Evolutionary conservation across 2,797 vertebrate genomes (phyloP).

Genomic region (Loriculus beryllinus): DNA sequence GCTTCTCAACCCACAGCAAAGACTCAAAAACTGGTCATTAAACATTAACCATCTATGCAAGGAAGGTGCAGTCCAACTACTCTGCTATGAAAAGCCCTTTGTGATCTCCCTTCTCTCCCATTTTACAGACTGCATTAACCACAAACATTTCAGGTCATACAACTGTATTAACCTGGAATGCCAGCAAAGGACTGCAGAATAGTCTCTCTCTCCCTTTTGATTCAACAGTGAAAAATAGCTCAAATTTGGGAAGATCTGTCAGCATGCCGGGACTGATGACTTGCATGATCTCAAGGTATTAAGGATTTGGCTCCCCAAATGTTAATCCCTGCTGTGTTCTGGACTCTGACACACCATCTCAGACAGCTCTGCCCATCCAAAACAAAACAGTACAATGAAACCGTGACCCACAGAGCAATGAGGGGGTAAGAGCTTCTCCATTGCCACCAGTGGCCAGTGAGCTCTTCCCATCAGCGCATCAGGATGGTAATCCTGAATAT

Average conservation of each 20-base stretch:
- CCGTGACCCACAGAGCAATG: fast-evolving
- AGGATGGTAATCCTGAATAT: neutral
- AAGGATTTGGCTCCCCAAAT: neutral
- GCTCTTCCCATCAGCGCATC: fast-evolving
- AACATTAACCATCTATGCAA: neutral
- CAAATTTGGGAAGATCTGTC: neutral
- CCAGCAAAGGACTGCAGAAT: neutral
- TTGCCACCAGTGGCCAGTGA: neutral
- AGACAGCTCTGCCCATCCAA: neutral
- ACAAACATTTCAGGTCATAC: neutral
- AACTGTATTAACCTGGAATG: neutral
- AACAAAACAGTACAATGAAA: neutral
- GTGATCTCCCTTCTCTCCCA: neutral
- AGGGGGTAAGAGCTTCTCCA: neutral
- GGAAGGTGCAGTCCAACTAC: neutral
- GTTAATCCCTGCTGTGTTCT: neutral
- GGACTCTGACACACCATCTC: neutral
- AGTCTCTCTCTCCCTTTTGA: neutral
- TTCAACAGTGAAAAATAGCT: neutral
- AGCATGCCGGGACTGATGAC: neutral
- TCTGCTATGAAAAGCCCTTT: neutral
- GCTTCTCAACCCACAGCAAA: neutral
- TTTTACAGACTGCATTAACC: neutral
- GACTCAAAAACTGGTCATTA: neutral
- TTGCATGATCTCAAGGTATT: neutral